phyloP scores from a whole-genome alignment of 2,113 vertebrate species.

The Ciconia boyciana region DNA sequence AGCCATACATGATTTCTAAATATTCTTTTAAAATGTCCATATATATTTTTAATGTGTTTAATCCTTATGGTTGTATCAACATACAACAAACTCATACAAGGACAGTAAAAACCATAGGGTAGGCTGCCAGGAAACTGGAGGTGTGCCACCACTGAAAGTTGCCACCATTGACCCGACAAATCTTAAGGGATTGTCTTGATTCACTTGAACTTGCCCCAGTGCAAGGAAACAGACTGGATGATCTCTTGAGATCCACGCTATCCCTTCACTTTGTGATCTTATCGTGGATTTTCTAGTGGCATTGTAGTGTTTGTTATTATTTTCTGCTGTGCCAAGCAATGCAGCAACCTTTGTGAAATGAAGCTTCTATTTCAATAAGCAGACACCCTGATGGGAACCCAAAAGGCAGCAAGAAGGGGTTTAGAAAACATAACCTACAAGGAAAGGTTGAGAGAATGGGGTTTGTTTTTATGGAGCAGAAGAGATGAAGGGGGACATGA shows the following conservation, averaged over 20 bases:
- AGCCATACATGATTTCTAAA: not conserved
- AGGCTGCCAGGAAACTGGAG: not conserved
- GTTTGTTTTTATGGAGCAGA: not conserved
- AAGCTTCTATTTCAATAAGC: conserved; percentile 11
- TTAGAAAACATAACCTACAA: conserved; percentile 2
- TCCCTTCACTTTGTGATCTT: not conserved
- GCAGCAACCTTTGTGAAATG: not conserved
- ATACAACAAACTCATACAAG: not conserved
- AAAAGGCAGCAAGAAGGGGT: not conserved
- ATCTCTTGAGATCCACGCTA: not conserved
- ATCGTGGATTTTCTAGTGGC: not conserved
- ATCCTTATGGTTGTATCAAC: not conserved
- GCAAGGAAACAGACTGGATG: not conserved
- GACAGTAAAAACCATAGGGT: not conserved
- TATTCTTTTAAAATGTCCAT: not conserved
- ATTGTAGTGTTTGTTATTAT: not conserved
- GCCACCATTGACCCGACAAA: not conserved
- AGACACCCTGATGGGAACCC: not conserved
- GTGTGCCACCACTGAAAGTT: not conserved
- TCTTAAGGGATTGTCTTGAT: not conserved
- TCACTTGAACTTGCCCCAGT: not conserved
- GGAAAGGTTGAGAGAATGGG: not conserved
- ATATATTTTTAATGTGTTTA: not conserved
- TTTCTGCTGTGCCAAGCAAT: not conserved
- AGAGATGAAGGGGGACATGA: not conserved